Conservation (phyloP, 2,888 invertebrate species). For the Agrochola litura region DNA sequence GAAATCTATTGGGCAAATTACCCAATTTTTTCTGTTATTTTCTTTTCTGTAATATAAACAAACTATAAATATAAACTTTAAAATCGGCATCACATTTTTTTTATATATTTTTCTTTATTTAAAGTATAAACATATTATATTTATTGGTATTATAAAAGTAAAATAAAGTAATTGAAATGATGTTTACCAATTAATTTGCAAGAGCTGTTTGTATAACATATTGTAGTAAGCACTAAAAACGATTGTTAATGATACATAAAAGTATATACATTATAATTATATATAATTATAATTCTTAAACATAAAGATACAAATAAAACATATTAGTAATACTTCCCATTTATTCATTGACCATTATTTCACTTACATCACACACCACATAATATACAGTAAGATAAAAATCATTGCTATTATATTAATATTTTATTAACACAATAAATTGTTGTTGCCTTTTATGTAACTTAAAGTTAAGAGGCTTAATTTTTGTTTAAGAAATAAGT, state of each 20-base stretch:
- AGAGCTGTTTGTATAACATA: constrained; percentile 20
- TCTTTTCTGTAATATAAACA: constrained; percentile 3
- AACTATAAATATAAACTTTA: background rate
- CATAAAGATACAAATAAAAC: constrained; percentile 57
- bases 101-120: too few relatives aligned
- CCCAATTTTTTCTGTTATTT: background rate
- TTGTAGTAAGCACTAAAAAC: constrained; percentile 19
- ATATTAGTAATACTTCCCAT: constrained; percentile 64
- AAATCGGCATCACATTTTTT: background rate
- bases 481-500: constrained; percentile 22
- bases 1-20: background rate
- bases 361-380: constrained; percentile 70
- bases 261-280: background rate
- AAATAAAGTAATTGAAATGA: background rate
- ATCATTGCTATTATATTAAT: constrained; percentile 53
- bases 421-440: constrained; percentile 45
- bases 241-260: background rate
- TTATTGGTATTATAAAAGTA: background rate
- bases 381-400: constrained; percentile 59
- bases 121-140: background rate
- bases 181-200: constrained; percentile 9
- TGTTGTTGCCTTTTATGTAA: constrained; percentile 53
- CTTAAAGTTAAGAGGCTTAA: constrained; percentile 46
- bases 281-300: background rate
- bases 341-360: constrained; percentile 74